A percentile compares a stretch with the other conserved stretches of the same genome.
Conservation (phyloP, 2,888 invertebrate genomes). For the Lapara coniferarum region DNA sequence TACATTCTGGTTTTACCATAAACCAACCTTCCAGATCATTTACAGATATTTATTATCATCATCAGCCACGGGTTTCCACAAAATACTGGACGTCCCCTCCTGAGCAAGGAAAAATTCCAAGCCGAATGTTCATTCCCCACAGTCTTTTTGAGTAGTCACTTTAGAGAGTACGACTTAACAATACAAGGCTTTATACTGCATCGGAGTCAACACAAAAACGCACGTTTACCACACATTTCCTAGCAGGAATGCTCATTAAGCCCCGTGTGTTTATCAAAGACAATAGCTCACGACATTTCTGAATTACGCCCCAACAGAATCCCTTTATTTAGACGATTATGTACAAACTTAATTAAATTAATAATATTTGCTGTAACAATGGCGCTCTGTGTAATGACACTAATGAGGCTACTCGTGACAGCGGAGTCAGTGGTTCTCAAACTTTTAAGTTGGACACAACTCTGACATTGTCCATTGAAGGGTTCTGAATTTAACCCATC, state of each 20-base stretch:
- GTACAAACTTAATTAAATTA: conserved; percentile 38
- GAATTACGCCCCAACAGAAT: conserved; percentile 12
- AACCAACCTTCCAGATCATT: too few relatives aligned
- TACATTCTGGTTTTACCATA: neutral
- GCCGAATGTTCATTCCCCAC: too few relatives aligned
- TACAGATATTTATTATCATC: too few relatives aligned
- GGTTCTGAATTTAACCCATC: conserved; percentile 7
- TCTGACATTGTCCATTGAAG: neutral
- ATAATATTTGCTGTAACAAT: conserved; percentile 31
- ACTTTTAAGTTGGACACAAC: conserved; percentile 22
- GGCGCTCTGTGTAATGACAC: conserved; percentile 14
- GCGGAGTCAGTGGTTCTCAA: conserved; percentile 18
- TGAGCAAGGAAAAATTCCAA: too few relatives aligned
- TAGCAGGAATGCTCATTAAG: conserved; percentile 3
- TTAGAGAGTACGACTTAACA: too few relatives aligned
- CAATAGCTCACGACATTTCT: conserved; percentile 13
- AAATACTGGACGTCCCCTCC: too few relatives aligned
- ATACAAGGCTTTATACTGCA: neutral
- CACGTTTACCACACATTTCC: neutral
- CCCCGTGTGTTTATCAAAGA: neutral
- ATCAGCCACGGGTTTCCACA: too few relatives aligned
- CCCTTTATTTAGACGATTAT: conserved; percentile 30
- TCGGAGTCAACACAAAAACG: neutral
- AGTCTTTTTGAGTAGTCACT: too few relatives aligned
- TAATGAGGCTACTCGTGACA: conserved; percentile 22